phyloP scores from a whole-genome alignment of 2,113 vertebrate genomes.

The Hydrolagus affinis region DNA sequence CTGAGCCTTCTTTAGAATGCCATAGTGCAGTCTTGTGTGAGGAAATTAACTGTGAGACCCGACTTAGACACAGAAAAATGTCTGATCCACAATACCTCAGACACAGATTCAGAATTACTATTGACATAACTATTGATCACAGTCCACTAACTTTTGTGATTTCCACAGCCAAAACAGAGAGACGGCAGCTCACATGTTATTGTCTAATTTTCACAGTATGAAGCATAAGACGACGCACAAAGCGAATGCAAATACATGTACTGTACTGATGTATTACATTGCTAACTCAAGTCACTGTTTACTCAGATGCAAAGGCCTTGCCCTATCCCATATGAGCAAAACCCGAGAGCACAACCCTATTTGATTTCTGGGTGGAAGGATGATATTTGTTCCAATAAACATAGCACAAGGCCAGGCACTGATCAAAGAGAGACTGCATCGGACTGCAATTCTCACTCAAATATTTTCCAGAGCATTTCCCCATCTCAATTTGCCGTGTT shows the following conservation, averaged over 20 bases:
- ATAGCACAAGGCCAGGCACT: too few relatives aligned
- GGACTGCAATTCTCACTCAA: too few relatives aligned
- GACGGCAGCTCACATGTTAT: not conserved
- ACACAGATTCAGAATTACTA: constrained; percentile 22
- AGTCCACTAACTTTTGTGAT: not conserved
- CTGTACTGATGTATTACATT: too few relatives aligned
- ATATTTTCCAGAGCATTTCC: too few relatives aligned
- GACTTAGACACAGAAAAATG: constrained; percentile 15
- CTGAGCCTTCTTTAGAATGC: constrained; percentile 9
- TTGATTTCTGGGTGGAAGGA: too few relatives aligned
- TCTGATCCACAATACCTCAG: not conserved
- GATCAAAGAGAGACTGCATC: too few relatives aligned
- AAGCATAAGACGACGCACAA: not conserved
- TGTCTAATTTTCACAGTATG: not conserved
- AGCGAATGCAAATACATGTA: not conserved
- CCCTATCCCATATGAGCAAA: too few relatives aligned
- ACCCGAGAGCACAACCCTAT: too few relatives aligned
- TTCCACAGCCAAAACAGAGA: not conserved
- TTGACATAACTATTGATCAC: constrained; percentile 8
- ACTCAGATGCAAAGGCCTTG: too few relatives aligned
- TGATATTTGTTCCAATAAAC: too few relatives aligned
- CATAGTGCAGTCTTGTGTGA: not conserved
- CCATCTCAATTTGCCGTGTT: too few relatives aligned
- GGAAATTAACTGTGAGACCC: constrained; percentile 5
- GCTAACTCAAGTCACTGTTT: too few relatives aligned